Percentiles rank a stretch among this genome's conserved stretches.
These are phyloP conservation scores for Microtus montanus DNA, from an alignment of 2,113 vertebrate species.

Conservation along the genomic window DNA sequence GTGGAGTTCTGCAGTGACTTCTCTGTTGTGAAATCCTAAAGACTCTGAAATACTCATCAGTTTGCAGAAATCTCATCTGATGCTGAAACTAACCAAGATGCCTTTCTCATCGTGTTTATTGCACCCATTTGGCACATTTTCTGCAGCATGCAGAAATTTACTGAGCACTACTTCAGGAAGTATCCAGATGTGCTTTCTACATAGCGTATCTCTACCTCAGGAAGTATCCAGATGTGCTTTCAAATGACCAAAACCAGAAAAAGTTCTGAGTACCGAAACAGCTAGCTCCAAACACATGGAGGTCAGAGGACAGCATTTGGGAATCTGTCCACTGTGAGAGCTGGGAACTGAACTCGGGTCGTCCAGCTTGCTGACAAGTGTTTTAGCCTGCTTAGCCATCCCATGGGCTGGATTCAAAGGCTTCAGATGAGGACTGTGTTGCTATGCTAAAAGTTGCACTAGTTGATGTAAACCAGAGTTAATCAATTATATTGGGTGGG, in stretches of 20 bases:
- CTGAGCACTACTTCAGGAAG: background rate
- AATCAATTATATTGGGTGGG: background rate
- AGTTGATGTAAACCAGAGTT: background rate
- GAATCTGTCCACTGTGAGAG: background rate
- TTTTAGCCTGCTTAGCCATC: background rate
- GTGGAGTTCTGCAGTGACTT: background rate
- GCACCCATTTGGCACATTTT: background rate
- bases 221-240: background rate
- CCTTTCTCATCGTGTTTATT: background rate
- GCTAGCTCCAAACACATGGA: background rate
- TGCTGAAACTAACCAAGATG: background rate
- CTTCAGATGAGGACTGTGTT: background rate
- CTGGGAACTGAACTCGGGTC: background rate
- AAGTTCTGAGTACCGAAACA: constrained; percentile 23
- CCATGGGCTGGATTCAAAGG: background rate
- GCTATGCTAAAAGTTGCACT: background rate
- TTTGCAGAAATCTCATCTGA: constrained; percentile 11
- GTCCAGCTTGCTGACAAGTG: background rate
- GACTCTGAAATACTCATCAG: background rate
- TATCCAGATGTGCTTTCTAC: background rate
- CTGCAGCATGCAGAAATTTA: background rate
- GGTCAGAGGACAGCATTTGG: background rate
- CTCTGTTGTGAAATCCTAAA: constrained; percentile 39
- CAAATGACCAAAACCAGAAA: background rate
- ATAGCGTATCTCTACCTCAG: too few relatives aligned